Evolutionary conservation across 1,140 invertebrate species (phyloP), one percentile per base, ranked within the genome.

Genomic region (Coenobita brevimanus): DNA sequence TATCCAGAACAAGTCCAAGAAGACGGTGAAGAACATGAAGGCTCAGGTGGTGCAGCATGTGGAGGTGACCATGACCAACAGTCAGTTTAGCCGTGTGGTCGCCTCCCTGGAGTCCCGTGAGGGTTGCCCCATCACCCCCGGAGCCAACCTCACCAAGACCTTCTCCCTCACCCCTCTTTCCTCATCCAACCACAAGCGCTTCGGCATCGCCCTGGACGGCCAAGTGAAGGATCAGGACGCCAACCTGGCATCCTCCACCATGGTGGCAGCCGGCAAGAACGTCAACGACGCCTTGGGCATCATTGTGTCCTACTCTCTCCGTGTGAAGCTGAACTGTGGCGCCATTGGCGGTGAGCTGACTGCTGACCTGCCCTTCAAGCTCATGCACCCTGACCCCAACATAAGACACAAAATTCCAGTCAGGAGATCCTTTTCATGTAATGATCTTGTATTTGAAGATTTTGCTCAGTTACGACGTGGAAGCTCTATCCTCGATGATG

Each of bases 1-100:
- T 89, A 94, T 98, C 69, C 96, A 95, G 43, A 98, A 98, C 92
- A 97, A 96, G 92, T 97, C 97, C 4, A 95, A 97, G 90, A 98
- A 98, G 92, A 94, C 96, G 1, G 97, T 98, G 1, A 95, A 96
- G 91, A 97, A 96, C 92, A 97, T 98, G 91, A 97, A 95, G 94
- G 88, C 95, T 62, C 96, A 95, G 92, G 95, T 97, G 0, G 95
- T 97, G 15, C 97, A 98, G 93, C 97, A 97, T 92, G 97, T 97
- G 91, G 97, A 98, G 92, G 96, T 98, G 64, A 98, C 97, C 15
- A 97, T 98, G 96, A 96, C 98, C 60, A 98, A 97, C 92, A 95
- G 96, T 50, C 97, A 98, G 92, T 98, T 97, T 93, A 97, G 96
- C 88, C 95, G 96, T 91, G 95, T 97, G 89, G 88, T 89, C 38